A percentile compares a stretch with the other conserved stretches of the same genome.
phyloP scores from a whole-genome alignment of 23 tunicate species.

The Trididemnum clinides region DNA sequence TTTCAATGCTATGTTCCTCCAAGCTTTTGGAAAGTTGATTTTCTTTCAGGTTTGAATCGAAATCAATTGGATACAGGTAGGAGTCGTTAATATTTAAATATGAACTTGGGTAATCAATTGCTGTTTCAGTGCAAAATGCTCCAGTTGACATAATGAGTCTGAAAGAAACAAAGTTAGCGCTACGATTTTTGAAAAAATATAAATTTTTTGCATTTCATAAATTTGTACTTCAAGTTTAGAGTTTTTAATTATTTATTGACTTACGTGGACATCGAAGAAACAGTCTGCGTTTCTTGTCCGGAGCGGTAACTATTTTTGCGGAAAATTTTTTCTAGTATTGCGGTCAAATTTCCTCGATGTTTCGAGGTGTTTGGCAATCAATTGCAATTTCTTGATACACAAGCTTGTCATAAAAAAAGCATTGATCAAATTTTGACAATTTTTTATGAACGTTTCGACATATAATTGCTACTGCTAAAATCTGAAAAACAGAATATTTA shows the following conservation, averaged over 20 bases:
- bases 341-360: neutral
- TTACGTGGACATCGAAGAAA: slow-evolving; percentile 25
- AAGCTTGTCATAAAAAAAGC: too few relatives aligned
- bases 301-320: neutral
- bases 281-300: neutral
- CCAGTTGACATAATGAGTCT: slow-evolving; percentile 72
- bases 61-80: neutral
- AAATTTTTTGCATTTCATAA: neutral
- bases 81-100: neutral
- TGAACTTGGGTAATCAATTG: neutral
- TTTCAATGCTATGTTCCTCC: neutral
- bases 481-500: too few relatives aligned
- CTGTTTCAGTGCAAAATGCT: neutral
- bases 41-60: neutral
- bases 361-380: neutral
- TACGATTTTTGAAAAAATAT: neutral
- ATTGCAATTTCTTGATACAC: too few relatives aligned
- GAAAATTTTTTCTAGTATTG: neutral
- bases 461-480: too few relatives aligned
- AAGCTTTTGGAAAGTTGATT: neutral
- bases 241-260: neutral
- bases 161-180: neutral
- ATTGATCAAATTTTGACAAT: too few relatives aligned
- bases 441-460: too few relatives aligned
- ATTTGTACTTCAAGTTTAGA: neutral